Conservation (phyloP, 2,797 vertebrate species). For the Novumbra hubbsi region DNA sequence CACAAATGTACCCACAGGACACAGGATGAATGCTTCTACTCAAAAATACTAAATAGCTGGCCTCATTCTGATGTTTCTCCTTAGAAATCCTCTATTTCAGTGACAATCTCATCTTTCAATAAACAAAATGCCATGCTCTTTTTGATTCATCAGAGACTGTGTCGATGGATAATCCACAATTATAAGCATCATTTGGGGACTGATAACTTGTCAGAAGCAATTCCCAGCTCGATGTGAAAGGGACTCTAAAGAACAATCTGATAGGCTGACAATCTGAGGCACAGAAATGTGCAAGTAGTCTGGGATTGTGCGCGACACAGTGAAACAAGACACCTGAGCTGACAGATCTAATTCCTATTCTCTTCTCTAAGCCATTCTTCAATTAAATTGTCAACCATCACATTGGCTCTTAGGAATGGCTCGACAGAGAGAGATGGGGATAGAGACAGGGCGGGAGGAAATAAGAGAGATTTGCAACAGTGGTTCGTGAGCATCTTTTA, state of each 20-base stretch:
- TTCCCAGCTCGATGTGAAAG: slow-evolving; percentile 52
- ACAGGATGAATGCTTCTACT: slow-evolving; percentile 30
- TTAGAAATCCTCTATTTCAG: slow-evolving; percentile 38
- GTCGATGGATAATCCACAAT: slow-evolving; percentile 67
- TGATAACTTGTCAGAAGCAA: slow-evolving; percentile 69
- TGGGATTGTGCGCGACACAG: slow-evolving; percentile 30
- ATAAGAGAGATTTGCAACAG: slow-evolving; percentile 52
- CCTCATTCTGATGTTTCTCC: slow-evolving; percentile 3
- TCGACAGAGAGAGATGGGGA: neutral
- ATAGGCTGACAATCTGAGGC: slow-evolving; percentile 39
- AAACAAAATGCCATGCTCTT: slow-evolving; percentile 57
- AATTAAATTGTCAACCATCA: slow-evolving; percentile 70
- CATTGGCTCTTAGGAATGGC: slow-evolving; percentile 37
- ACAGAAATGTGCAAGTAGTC: slow-evolving; percentile 47
- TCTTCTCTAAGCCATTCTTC: slow-evolving; percentile 49
- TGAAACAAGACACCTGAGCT: slow-evolving; percentile 48
- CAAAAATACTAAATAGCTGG: slow-evolving; percentile 41
- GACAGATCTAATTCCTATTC: slow-evolving; percentile 55
- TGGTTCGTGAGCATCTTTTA: slow-evolving; percentile 34
- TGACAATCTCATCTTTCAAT: slow-evolving; percentile 68
- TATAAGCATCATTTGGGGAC: slow-evolving; percentile 58
- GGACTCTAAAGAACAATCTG: slow-evolving; percentile 65
- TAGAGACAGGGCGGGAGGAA: neutral
- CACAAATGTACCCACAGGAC: slow-evolving; percentile 24
- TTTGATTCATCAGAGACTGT: slow-evolving; percentile 49